phyloP scores from a whole-genome alignment of 2,888 invertebrate genomes.

The Orgyia antiqua region DNA sequence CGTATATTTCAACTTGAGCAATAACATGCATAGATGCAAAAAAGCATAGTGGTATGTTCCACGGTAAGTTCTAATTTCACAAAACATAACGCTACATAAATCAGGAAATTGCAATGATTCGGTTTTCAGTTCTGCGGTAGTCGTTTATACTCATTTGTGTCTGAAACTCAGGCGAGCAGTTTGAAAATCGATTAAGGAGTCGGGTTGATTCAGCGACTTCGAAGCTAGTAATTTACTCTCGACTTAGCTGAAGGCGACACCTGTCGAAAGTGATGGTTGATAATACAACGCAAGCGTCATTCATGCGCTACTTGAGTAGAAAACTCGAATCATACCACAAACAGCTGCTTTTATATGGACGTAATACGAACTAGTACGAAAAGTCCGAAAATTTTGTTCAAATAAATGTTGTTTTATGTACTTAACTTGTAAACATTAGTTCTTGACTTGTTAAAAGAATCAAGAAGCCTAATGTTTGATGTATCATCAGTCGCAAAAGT shows the following conservation, averaged over 20 bases:
- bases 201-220: conserved; percentile 72
- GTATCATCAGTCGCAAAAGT: conserved; percentile 28
- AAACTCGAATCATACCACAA: too few species aligned
- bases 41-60: too few species aligned
- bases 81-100: conserved; percentile 4
- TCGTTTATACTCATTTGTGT: conserved; percentile 46
- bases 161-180: conserved; percentile 47
- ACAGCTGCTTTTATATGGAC: too few species aligned
- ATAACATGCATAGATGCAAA: too few species aligned
- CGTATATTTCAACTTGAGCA: too few species aligned
- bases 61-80: too few species aligned
- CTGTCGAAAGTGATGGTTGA: conserved; percentile 73
- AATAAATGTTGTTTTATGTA: too few species aligned
- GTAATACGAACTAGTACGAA: too few species aligned
- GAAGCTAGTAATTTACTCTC: conserved; percentile 75
- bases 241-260: conserved; percentile 77
- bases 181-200: conserved; percentile 70
- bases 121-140: conserved; percentile 25
- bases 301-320: too few species aligned
- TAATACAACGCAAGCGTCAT: conserved; percentile 71
- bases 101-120: conserved; percentile 23
- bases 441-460: too few species aligned
- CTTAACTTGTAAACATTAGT: too few species aligned
- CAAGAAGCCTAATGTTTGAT: conserved; percentile 15
- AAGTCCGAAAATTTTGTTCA: too few species aligned